A percentile compares a stretch with the other conserved stretches of the same genome.
Evolutionary conservation across 1,140 invertebrate species (phyloP).

Genomic region (Drosophila nannoptera): DNA sequence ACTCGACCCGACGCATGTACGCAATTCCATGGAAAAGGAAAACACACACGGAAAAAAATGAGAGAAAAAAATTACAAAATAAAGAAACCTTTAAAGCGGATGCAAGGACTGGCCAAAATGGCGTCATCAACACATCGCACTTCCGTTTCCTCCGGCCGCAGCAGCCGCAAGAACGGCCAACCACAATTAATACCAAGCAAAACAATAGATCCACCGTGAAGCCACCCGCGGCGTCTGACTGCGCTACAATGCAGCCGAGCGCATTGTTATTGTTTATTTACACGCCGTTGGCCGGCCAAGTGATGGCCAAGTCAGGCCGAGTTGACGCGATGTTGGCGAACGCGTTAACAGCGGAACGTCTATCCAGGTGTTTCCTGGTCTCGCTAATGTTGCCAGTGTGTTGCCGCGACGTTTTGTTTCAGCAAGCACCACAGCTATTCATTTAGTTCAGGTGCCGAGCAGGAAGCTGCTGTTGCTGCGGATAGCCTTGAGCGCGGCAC

Average conservation of each 20-base stretch:
- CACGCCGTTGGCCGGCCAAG: conserved; percentile 29
- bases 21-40: no score
- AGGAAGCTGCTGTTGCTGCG: conserved; percentile 46
- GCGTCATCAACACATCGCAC: conserved; percentile 69
- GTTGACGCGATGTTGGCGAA: background rate
- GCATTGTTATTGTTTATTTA: conserved; percentile 47
- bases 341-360: conserved; percentile 28
- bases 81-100: conserved; percentile 11
- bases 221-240: conserved; percentile 2
- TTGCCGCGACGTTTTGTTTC: conserved; percentile 16
- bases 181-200: conserved; percentile 35
- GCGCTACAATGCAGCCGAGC: conserved; percentile 4
- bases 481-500: conserved; percentile 59
- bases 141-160: conserved; percentile 58
- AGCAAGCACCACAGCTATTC: background rate
- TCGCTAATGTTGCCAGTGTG: background rate
- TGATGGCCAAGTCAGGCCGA: background rate
- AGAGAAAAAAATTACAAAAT: conserved; percentile 21
- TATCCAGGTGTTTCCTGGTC: conserved; percentile 20
- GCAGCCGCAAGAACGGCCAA: conserved; percentile 1
- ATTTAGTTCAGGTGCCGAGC: conserved; percentile 22
- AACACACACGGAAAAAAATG: conserved; percentile 17
- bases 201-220: conserved; percentile 14
- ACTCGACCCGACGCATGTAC: no score
- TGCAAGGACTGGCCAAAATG: conserved; percentile 34